Evolutionary conservation across 2,113 vertebrate species (phyloP).

Genomic region (Pituophis catenifer): DNA sequence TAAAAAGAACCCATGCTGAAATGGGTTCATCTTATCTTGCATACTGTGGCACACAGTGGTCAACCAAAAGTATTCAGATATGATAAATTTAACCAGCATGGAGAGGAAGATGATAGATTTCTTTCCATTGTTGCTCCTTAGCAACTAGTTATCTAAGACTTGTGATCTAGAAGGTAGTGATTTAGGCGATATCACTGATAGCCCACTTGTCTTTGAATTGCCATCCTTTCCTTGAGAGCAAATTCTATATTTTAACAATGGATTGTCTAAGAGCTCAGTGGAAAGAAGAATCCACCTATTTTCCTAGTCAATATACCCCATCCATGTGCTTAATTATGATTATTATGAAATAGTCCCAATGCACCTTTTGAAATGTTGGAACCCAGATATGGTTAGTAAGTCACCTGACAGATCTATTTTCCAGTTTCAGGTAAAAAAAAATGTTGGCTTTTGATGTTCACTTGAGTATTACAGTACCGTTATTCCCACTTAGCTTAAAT

Average conservation of each 20-base stretch:
- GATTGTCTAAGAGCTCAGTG: background rate
- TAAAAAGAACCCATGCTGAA: background rate
- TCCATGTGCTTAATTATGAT: background rate
- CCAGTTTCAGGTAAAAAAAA: conserved; percentile 1
- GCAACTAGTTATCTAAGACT: background rate
- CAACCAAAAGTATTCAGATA: background rate
- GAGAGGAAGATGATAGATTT: background rate
- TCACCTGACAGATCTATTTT: background rate
- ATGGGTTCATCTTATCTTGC: background rate
- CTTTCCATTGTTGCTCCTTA: background rate
- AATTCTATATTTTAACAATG: background rate
- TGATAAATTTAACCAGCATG: background rate
- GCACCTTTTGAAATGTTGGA: background rate
- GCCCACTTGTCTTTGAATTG: background rate
- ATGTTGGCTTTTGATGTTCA: background rate
- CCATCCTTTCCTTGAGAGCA: background rate
- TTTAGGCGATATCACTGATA: background rate
- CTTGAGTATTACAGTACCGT: background rate
- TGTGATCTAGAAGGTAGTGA: background rate
- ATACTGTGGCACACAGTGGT: background rate
- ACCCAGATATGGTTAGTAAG: background rate
- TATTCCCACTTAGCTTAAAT: conserved; percentile 7
- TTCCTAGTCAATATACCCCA: background rate
- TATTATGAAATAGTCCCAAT: background rate
- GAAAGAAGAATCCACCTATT: background rate